phyloP scores from a whole-genome alignment of 2,888 invertebrate species.

The Synergus umbraculus region DNA sequence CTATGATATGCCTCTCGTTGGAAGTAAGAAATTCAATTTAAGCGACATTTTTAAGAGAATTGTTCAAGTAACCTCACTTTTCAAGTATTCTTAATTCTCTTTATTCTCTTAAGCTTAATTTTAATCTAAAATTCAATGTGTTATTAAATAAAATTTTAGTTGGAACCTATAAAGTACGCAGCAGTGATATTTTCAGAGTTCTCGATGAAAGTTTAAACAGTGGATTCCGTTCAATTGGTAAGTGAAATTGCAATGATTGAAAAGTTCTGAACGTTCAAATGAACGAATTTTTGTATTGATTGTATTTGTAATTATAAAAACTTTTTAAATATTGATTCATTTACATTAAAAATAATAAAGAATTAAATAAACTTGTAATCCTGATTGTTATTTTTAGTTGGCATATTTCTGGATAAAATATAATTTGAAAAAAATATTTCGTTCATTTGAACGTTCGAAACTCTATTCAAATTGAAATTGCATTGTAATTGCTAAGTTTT shows the following conservation, averaged over 20 bases:
- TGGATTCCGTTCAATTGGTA: slow-evolving; percentile 87
- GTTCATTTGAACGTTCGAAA: too few species aligned
- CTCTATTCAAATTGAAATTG: too few species aligned
- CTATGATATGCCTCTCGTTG: slow-evolving; percentile 79
- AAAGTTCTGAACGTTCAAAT: too few species aligned
- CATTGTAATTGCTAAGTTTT: not conserved
- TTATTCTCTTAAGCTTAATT: not conserved
- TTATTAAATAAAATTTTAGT: slow-evolving; percentile 76
- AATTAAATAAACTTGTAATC: too few species aligned
- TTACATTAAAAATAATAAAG: too few species aligned
- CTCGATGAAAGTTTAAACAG: slow-evolving; percentile 82
- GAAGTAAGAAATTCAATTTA: slow-evolving; percentile 77
- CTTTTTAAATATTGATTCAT: too few species aligned
- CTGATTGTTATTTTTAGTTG: too few species aligned
- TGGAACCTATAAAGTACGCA: slow-evolving; percentile 83
- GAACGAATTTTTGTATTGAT: too few species aligned
- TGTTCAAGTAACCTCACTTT: not conserved
- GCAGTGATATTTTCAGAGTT: slow-evolving; percentile 77
- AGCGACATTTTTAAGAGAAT: slow-evolving; percentile 17
- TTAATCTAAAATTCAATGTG: slow-evolving; percentile 38
- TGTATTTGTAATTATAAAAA: too few species aligned
- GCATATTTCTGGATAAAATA: too few species aligned
- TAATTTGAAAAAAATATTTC: too few species aligned
- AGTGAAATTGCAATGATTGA: slow-evolving; percentile 52
- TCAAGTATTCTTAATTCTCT: not conserved